Conservation (phyloP, 2,113 vertebrate genomes). For the Hypomesus transpacificus region DNA sequence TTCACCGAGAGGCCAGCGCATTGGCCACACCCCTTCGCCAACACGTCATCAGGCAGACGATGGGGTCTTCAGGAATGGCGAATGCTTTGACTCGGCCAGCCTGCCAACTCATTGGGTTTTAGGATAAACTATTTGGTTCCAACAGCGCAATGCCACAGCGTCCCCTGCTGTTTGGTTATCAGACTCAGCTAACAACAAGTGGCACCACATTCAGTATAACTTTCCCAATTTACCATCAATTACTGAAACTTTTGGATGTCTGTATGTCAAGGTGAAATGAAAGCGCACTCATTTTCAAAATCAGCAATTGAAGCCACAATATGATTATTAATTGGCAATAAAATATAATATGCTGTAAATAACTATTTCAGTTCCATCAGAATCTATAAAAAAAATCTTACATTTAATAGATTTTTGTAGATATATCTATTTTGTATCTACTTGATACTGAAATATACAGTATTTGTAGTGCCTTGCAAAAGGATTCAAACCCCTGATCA, state of each 20-base stretch:
- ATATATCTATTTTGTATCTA: no score
- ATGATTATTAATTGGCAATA: no score
- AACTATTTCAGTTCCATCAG: no score
- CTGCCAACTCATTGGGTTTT: neutral
- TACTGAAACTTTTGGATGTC: neutral
- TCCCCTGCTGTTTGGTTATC: slow-evolving; percentile 32
- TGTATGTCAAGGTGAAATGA: no score
- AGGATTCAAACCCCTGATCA: no score
- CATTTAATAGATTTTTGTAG: no score
- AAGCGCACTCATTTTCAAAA: no score
- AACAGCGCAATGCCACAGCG: slow-evolving; percentile 29
- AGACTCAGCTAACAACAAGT: neutral
- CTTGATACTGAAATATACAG: no score
- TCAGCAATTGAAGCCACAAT: no score
- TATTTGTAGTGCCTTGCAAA: no score
- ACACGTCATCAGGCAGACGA: slow-evolving; percentile 31
- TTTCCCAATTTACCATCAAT: neutral
- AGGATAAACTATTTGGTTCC: neutral
- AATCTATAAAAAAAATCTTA: no score
- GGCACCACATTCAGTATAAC: neutral
- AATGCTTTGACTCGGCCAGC: neutral
- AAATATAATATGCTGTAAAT: no score
- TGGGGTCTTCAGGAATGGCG: neutral
- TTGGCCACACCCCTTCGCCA: slow-evolving; percentile 51
- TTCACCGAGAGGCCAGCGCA: slow-evolving; percentile 66